Percentiles rank a stretch among this genome's conserved stretches.
These are phyloP conservation scores for Eospalax fontanierii DNA, from an alignment of 2,797 vertebrate species.

Conservation along the genomic window DNA sequence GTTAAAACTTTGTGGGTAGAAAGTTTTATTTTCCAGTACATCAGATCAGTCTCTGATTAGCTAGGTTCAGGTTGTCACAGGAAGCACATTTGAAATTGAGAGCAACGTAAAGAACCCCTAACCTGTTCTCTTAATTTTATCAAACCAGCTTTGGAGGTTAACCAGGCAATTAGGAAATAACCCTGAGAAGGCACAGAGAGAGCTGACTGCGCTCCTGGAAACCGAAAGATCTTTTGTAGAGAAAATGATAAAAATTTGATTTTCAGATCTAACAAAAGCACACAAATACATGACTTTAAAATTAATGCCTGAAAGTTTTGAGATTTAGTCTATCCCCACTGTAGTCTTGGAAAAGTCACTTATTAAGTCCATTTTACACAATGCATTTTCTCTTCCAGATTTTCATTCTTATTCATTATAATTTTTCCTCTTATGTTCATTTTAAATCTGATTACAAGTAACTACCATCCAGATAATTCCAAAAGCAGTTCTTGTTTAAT, in stretches of 20 bases:
- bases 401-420: not conserved
- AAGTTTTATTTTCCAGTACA: conserved; percentile 37
- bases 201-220: not conserved
- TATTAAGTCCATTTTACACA: not conserved
- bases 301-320: not conserved
- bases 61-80: not conserved
- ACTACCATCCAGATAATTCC: not conserved
- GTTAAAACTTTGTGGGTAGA: not conserved
- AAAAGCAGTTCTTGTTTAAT: not conserved
- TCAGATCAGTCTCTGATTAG: conserved; percentile 28
- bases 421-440: conserved; percentile 15
- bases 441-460: conserved; percentile 7
- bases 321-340: not conserved
- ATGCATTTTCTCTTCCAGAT: not conserved
- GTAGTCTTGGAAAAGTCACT: not conserved
- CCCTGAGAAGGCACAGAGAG: not conserved
- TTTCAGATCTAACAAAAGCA: conserved; percentile 42
- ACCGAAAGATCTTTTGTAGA: conserved; percentile 42
- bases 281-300: not conserved
- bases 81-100: not conserved
- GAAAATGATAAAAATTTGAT: conserved; percentile 30
- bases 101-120: not conserved
- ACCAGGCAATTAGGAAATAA: not conserved
- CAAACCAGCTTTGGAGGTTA: conserved; percentile 37
- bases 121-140: conserved; percentile 30